phyloP scores from a whole-genome alignment of 2,113 vertebrate species.

The Sitta europaea region DNA sequence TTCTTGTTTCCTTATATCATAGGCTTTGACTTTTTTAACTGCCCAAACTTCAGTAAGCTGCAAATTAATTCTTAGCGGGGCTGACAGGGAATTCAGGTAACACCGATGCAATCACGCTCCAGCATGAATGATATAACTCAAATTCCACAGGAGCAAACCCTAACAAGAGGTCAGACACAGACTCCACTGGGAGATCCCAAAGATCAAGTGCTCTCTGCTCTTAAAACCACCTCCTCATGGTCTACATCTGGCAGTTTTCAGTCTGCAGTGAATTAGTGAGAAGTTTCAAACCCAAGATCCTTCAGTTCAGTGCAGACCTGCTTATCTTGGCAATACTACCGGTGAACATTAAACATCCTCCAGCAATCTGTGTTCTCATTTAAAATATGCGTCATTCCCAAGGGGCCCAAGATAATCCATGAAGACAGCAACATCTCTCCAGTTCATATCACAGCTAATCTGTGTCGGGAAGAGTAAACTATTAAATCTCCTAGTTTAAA shows the following conservation, averaged over 20 bases:
- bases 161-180: neutral
- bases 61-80: neutral
- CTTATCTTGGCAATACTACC: neutral
- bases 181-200: neutral
- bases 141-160: neutral
- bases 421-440: neutral
- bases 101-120: neutral
- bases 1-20: neutral
- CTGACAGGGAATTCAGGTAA: neutral
- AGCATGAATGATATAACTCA: neutral
- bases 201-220: neutral
- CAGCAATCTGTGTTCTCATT: neutral
- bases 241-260: neutral
- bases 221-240: neutral
- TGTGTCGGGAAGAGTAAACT: neutral
- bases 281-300: neutral
- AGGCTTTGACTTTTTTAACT: neutral
- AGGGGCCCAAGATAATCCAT: neutral
- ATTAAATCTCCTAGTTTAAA: neutral
- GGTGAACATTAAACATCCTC: neutral
- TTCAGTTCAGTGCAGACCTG: neutral
- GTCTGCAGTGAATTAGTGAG: neutral
- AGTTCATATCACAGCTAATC: neutral
- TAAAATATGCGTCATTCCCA: neutral
- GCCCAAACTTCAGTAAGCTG: neutral